Base-by-base conservation (phyloP, 2,888 invertebrate genomes). In the Elegia similella region DNA sequence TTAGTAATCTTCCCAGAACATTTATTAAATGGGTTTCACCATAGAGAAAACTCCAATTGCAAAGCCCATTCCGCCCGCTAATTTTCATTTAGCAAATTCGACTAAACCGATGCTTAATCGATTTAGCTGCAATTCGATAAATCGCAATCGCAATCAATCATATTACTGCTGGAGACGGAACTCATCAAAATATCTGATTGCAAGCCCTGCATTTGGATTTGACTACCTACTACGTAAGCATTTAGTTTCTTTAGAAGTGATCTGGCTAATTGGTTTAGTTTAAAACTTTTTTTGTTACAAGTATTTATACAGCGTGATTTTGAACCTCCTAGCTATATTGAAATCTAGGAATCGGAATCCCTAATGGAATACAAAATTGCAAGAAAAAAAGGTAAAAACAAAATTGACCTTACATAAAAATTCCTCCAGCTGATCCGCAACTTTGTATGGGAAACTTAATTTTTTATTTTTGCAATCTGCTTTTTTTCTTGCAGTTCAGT, bases 111-210 rank as follows among this genome's bases (percentile, higher is more conserved):
- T 32, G 50, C 50, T 34, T 50, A 50, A 34, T 50, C 50, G 50
- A 50, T 50, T 50, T 34, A 12, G 34, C 50, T 50, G 50, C 50
- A 50, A 34, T 50, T 50, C 50, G 38, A 50, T 50, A 50, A 50
- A 50, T 50, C 34, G 50, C 34, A 50, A 50, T 50, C 34, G 44
- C 17, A 55, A 55, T 55, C 54, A 55, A 55, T 55, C 44, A 55
- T 55, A 32, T 32, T 55, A 55, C 43, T 55, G 54, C 43, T 32
- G 43, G 30, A 46, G 32, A 44, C 30, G 54, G 32, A 44, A 55
- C 54, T 55, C 54, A 55, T 55, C 54, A 32, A 46, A 55, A 55
- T 55, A 44, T 55, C 46, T 44, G 44, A 55, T 55, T 44, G 53
- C 17, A 16, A 55, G 42, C 16, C 54, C 43, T 46, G 44, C 32